Evolutionary conservation across 2,888 invertebrate genomes (phyloP), one percentile per base, ranked within the genome.

Genomic region (Eurytoma californica): DNA sequence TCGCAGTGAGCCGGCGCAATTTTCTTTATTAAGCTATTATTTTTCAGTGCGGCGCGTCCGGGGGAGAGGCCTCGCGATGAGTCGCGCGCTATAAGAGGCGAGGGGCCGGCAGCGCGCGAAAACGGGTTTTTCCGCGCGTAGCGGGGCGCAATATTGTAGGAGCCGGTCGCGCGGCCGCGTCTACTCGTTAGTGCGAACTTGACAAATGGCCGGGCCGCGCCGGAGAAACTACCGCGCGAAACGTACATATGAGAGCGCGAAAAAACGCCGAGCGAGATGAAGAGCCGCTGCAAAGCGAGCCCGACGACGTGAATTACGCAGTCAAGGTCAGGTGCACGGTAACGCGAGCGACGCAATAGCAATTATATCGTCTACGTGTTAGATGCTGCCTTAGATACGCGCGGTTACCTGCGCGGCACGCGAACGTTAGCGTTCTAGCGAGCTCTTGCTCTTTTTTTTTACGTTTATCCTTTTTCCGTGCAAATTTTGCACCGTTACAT

Each of bases 21-120:
- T 68, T 73, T 47, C 68, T 77, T 78, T 63, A 78, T 72, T 67
- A 68, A 61, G 63, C 73, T 58, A 73, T 78, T 73, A 79, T 57
- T 79, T 20, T 55, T 68, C 49, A 57, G 30, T 9, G 39, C 9
- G 30, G 16, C 16, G 53, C 39, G 16, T 12, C 16, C 3, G 30
- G 47, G 49, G 28, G 58, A 65, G 53, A 14, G 16, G 7, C 58
- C 13, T 28, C 1, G 28, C 28, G 60, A 16, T 39, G 39, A 39
- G 39, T 39, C 9, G 39, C 7, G 39, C 20, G 9, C 47, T 14
- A 24, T 61, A 72, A 24, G n/a, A 16, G 9, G 24, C 20, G 20
- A 18, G 39, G 39, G 68, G 24, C 24, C 24, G n/a, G 30, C n/a
- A 2, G 30, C 53, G 47, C 1, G 28, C 39, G 30, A 69, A 60